phyloP scores from a whole-genome alignment of 2,888 invertebrate genomes.

The Latheticus oryzae region DNA sequence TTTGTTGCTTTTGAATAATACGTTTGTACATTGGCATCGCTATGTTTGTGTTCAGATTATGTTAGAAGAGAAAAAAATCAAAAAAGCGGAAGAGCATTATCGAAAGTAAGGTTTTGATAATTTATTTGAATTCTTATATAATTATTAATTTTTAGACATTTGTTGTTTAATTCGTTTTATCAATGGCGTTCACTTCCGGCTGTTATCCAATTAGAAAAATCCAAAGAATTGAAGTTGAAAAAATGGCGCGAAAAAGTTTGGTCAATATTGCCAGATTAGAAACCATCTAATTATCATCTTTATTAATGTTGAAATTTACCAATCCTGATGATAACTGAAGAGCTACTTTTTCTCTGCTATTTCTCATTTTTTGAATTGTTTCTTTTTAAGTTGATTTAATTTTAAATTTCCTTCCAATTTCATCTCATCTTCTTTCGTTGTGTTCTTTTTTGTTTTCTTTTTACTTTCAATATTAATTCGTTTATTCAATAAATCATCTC shows the following conservation, averaged over 20 bases:
- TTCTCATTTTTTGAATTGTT: slow-evolving; percentile 73
- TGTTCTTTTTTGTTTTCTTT: slow-evolving; percentile 43
- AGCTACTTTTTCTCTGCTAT: slow-evolving; percentile 73
- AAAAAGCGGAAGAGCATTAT: slow-evolving; percentile 66
- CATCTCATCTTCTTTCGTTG: slow-evolving; percentile 70
- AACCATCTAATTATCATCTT: slow-evolving; percentile 64
- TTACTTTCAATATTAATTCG: slow-evolving; percentile 53
- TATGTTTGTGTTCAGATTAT: slow-evolving; percentile 55
- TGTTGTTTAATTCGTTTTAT: slow-evolving; percentile 65
- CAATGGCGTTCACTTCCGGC: slow-evolving; percentile 76
- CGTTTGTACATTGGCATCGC: slow-evolving; percentile 58
- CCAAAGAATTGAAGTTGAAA: slow-evolving; percentile 75
- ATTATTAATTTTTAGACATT: slow-evolving; percentile 54
- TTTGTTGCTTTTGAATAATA: slow-evolving; percentile 60
- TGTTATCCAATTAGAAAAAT: slow-evolving; percentile 73
- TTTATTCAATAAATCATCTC: slow-evolving; percentile 51
- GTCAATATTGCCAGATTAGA: slow-evolving; percentile 78
- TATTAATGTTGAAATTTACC: slow-evolving; percentile 72
- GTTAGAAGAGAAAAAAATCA: slow-evolving; percentile 48
- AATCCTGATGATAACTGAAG: slow-evolving; percentile 73
- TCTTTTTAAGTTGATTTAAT: slow-evolving; percentile 71
- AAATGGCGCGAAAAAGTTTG: slow-evolving; percentile 79
- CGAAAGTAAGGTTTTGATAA: slow-evolving; percentile 65
- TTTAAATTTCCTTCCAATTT: slow-evolving; percentile 77
- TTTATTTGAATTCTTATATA: not conserved